Percentiles rank a stretch among this genome's conserved stretches.
These are phyloP conservation scores for Ciconia maguari DNA, from an alignment of 2,113 vertebrate genomes.

Conservation along the genomic window DNA sequence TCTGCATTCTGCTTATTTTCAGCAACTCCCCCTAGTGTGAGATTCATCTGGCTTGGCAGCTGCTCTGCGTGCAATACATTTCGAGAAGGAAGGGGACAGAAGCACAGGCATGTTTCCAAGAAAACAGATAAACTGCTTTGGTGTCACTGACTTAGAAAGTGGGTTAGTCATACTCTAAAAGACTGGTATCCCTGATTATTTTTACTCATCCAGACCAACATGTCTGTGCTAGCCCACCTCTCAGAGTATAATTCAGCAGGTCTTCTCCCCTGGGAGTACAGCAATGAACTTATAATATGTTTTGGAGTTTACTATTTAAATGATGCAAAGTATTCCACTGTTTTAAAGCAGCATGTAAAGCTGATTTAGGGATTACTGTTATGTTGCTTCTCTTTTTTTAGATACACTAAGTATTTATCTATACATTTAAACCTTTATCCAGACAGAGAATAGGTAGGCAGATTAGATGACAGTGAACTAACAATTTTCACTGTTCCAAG, in stretches of 20 bases:
- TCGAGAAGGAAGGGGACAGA: slow-evolving; percentile 44
- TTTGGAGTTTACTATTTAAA: background rate
- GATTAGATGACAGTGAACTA: background rate
- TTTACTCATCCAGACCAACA: background rate
- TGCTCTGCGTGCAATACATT: background rate
- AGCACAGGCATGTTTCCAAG: slow-evolving; percentile 46
- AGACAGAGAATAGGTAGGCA: slow-evolving; percentile 13
- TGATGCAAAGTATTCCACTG: background rate
- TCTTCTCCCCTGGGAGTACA: background rate
- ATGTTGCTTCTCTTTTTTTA: slow-evolving; percentile 37
- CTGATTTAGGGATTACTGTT: slow-evolving; percentile 56
- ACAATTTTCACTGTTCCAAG: background rate
- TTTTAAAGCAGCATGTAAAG: slow-evolving; percentile 25
- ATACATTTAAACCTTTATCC: slow-evolving; percentile 29
- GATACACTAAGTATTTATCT: slow-evolving; percentile 27
- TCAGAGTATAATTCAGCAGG: background rate
- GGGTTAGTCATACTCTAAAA: slow-evolving; percentile 1
- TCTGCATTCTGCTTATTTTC: slow-evolving; percentile 30
- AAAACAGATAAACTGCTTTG: slow-evolving; percentile 51
- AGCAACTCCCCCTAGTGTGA: background rate
- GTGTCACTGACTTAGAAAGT: slow-evolving; percentile 28
- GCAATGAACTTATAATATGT: background rate
- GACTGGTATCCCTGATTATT: background rate
- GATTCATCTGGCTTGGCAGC: slow-evolving; percentile 19
- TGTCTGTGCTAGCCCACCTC: background rate